Evolutionary conservation across 2,797 vertebrate species (phyloP), one percentile per base, ranked within the genome.

Genomic region (Tachyglossus aculeatus): DNA sequence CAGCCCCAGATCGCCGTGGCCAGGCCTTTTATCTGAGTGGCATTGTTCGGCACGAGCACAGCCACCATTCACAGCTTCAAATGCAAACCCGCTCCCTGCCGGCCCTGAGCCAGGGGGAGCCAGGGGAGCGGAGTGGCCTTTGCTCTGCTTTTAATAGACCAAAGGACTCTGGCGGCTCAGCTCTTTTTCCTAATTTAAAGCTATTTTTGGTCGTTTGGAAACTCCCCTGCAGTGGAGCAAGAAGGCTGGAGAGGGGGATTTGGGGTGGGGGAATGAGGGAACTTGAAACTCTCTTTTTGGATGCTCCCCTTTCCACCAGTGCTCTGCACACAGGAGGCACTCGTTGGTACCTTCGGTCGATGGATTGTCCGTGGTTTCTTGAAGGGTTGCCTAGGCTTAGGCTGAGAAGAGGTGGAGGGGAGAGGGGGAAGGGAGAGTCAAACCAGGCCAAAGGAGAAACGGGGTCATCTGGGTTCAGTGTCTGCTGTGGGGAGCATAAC

Each of bases 101-200:
- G 58, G 68, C 57, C 27, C 6, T 27, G 45, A 27, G 25, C 37
- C 54, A 25, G 56, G 40, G 24, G 51, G 44, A 50, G 18, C 45
- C 12, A 45, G 59, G 69, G 78, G 53, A 38, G 52, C 74, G 27
- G 15, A 48, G 54, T 83, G 84, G 82, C 84, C 82, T 84, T 63
- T 76, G 74, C 74, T 71, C 82, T 52, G 58, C 53, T 77, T 80
- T 71, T 78, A 79, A 73, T 73, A 83, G 74, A 86, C 84, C 80
- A 84, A 82, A 86, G 84, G 81, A 62, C 65, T 64, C 74, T 50
- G 71, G 80, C 77, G 66, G 84, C 69, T 80, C 36, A 66, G 80
- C 69, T 78, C 79, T 82, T 82, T 83, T 85, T 79, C 80, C 80
- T 83, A 81, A 85, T 86, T 85, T 86, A 83, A 85, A 85, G 77